Base-by-base conservation (phyloP, 2,888 invertebrate genomes). In the Campaea margaritaria region DNA sequence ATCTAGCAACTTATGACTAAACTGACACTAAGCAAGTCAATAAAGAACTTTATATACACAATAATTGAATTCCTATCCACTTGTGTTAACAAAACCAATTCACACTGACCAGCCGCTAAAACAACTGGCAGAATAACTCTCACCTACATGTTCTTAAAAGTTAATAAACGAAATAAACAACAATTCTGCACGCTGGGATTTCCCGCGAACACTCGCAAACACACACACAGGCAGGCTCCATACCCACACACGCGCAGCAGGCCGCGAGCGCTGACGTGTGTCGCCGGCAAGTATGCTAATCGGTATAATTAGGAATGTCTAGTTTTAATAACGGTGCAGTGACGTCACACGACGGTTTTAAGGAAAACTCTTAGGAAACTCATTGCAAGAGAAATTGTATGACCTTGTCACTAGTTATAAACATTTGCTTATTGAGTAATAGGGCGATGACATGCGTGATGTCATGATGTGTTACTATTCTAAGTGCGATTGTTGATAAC, bases 171-270 rank as follows among this genome's bases (percentile, higher is more conserved):
- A 64, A 54, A 59, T 69, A 60, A 65, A 62, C 60, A 65, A 65
- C 58, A 61, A 69, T 64, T 34, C 75, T 82, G 83, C 90, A 69
- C 81, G 67, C 64, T 57, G 91, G 91, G 91, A 87, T 81, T 88
- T 79, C 91, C 89, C 74, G 74, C 78, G 76, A 71, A 66, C 67
- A 63, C 52, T 62, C 58, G 53, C 36, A 38, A 38, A n/a, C 56
- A 39, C 43, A 60, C 49, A 44, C 21, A 34, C 58, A 34, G 62
- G 69, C 59, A 57, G 39, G 27, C 63, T 41, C 14, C 10, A 31
- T 9, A 65, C 65, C 46, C 73, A 54, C 67, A 67, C 65, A 50
- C 55, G 38, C 56, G 47, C 51, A 48, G 15, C 44, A 8, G 64
- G 67, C 70, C 44, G 39, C 50, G 46, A 50, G 46, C 46, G 47